phyloP scores from a whole-genome alignment of 2,113 vertebrate species.

The Cyphotilapia sp. region DNA sequence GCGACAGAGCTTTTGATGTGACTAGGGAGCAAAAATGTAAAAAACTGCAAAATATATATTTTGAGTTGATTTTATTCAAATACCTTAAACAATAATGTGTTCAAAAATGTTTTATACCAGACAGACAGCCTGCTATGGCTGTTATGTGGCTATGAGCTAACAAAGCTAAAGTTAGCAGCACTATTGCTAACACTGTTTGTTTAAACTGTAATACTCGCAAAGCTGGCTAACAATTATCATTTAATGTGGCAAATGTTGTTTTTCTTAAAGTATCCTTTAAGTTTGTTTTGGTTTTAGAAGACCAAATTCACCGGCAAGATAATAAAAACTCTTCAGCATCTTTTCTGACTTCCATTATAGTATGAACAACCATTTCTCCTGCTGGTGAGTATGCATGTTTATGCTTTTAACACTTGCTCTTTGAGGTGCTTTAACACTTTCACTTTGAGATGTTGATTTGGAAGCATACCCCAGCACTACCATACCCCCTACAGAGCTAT shows the following conservation, averaged over 20 bases:
- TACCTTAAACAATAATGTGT: not conserved
- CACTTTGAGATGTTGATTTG: constrained; percentile 44
- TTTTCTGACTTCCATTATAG: not conserved
- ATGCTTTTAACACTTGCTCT: constrained; percentile 17
- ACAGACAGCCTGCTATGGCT: not conserved
- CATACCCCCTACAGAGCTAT: constrained; percentile 18
- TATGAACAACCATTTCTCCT: not conserved
- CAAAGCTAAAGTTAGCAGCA: not conserved
- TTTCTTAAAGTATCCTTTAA: not conserved
- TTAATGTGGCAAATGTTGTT: not conserved
- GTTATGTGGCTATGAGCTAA: not conserved
- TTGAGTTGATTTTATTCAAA: not conserved
- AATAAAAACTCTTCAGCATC: not conserved
- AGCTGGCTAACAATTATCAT: not conserved
- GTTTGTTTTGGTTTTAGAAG: not conserved
- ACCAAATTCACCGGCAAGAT: not conserved
- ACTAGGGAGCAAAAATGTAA: not conserved
- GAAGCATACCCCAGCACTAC: not conserved
- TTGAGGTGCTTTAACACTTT: constrained; percentile 23
- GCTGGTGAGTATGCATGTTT: not conserved
- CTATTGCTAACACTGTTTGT: not conserved
- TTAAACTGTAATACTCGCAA: not conserved
- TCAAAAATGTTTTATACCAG: not conserved
- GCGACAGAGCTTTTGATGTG: not conserved
- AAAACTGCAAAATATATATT: not conserved